A percentile compares a stretch with the other conserved stretches of the same genome.
phyloP scores from a whole-genome alignment of 1,140 invertebrate species.

The Ectropis grisescens region DNA sequence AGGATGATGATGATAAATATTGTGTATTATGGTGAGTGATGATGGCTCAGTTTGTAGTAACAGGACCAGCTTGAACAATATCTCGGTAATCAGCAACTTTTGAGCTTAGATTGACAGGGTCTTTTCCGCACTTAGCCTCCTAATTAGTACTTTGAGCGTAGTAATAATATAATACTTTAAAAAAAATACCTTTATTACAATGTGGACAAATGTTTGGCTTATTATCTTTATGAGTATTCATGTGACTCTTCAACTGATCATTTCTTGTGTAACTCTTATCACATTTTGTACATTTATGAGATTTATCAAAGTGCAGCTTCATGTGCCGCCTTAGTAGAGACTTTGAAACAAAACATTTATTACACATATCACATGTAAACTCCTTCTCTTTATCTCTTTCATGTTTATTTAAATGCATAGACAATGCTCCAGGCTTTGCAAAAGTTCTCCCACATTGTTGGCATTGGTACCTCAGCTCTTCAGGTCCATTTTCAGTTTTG shows the following conservation, averaged over 20 bases:
- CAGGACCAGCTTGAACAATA: too few species aligned
- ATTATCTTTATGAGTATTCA: slow-evolving; percentile 70
- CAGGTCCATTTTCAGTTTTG: slow-evolving; percentile 14
- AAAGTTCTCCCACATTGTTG: slow-evolving; percentile 35
- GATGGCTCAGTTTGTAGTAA: too few species aligned
- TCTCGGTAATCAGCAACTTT: too few species aligned
- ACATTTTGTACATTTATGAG: slow-evolving; percentile 55
- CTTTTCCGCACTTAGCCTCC: too few species aligned
- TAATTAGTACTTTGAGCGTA: too few species aligned
- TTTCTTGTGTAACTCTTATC: slow-evolving; percentile 69
- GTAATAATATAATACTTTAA: too few species aligned
- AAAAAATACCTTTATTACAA: slow-evolving; percentile 72
- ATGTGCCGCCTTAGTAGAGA: slow-evolving; percentile 48
- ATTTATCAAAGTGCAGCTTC: slow-evolving; percentile 40
- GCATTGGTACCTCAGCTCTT: slow-evolving; percentile 29
- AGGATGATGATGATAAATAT: too few species aligned
- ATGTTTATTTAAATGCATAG: slow-evolving; percentile 26
- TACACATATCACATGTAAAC: slow-evolving; percentile 40
- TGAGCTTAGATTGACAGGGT: too few species aligned
- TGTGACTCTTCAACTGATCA: slow-evolving; percentile 71
- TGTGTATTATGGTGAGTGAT: too few species aligned
- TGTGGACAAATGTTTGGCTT: slow-evolving; percentile 73
- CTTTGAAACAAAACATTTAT: slow-evolving; percentile 46
- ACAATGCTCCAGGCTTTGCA: slow-evolving; percentile 29
- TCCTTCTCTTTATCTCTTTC: slow-evolving; percentile 13